A percentile compares a stretch with the other conserved stretches of the same genome.
These are phyloP conservation scores for Phaetusa simplex DNA, from an alignment of 2,113 vertebrate genomes.

Conservation along the genomic window DNA sequence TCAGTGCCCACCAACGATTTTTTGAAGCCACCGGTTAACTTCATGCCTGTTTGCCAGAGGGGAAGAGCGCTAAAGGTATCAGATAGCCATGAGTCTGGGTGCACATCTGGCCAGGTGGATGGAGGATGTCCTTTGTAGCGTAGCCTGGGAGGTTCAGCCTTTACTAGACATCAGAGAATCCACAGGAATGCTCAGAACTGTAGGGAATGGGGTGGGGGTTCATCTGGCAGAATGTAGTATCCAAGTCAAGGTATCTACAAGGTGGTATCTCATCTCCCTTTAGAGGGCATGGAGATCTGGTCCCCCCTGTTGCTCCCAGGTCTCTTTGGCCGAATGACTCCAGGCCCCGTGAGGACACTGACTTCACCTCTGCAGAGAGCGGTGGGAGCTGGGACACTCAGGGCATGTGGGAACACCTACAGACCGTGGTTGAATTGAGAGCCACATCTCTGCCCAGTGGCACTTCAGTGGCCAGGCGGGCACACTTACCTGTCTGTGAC, in stretches of 20 bases:
- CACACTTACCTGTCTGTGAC: constrained; percentile 89
- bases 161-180: not conserved
- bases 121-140: not conserved
- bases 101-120: not conserved
- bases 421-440: not conserved
- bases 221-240: not conserved
- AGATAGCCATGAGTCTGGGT: not conserved
- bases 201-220: not conserved
- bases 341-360: not conserved
- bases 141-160: not conserved
- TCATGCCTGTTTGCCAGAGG: not conserved
- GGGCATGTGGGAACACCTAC: not conserved
- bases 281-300: not conserved
- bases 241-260: not conserved
- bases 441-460: not conserved
- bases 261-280: not conserved
- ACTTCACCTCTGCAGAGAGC: not conserved
- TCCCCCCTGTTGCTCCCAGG: not conserved
- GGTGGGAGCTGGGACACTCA: not conserved
- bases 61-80: not conserved
- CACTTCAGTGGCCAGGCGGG: fast-evolving
- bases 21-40: not conserved
- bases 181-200: not conserved
- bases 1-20: too few relatives aligned
- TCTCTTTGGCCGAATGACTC: not conserved